Conservation (phyloP, 2,888 invertebrate species). For the Palloptera scutellata region DNA sequence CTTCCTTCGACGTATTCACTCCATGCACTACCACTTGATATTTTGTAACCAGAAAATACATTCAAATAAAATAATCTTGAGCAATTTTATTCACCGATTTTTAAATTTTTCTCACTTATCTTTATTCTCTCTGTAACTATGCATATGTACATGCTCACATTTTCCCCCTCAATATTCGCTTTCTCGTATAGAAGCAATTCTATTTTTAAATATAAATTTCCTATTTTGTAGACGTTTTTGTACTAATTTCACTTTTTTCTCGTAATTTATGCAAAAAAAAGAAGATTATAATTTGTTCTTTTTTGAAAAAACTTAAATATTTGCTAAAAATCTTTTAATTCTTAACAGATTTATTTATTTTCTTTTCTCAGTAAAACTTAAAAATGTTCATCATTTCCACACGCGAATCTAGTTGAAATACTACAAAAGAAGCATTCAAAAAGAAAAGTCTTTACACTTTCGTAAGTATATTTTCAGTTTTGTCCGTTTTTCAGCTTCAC, state of each 20-base stretch:
- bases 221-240: slow-evolving; percentile 30
- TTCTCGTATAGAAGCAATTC: slow-evolving; percentile 52
- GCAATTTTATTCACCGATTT: slow-evolving; percentile 19
- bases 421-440: too few species aligned
- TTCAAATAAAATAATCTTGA: too few species aligned
- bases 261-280: neutral
- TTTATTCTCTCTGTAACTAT: neutral
- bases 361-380: slow-evolving; percentile 2
- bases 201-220: slow-evolving; percentile 54
- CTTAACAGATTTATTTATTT: too few species aligned
- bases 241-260: slow-evolving; percentile 26
- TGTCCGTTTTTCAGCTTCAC: too few species aligned
- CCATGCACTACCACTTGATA: too few species aligned
- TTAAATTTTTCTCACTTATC: slow-evolving; percentile 7
- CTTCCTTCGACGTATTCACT: too few species aligned
- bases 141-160: neutral
- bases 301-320: slow-evolving; percentile 36
- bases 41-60: too few species aligned
- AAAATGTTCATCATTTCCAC: slow-evolving; percentile 5
- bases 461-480: too few species aligned
- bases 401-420: too few species aligned
- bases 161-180: neutral
- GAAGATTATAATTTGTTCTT: slow-evolving; percentile 1
- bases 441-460: too few species aligned
- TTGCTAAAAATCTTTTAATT: slow-evolving; percentile 47